phyloP scores from a whole-genome alignment of 2,797 vertebrate genomes.

The Coilia nasus region DNA sequence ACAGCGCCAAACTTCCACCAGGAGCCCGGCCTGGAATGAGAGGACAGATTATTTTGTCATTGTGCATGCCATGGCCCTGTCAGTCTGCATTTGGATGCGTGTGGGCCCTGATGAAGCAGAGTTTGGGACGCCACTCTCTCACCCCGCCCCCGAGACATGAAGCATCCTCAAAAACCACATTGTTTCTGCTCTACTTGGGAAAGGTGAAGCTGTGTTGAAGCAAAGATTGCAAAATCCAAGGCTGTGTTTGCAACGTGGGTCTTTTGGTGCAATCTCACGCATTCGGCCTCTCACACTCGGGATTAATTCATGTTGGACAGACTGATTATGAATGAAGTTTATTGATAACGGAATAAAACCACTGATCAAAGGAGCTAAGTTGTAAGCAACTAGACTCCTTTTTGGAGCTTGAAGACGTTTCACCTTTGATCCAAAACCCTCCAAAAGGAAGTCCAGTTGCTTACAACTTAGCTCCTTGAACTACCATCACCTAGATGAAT shows the following conservation, averaged over 20 bases:
- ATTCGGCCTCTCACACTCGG: not conserved
- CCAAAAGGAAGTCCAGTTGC: too few relatives aligned
- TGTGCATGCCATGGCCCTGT: slow-evolving; percentile 5
- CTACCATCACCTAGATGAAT: too few relatives aligned
- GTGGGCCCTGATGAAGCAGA: not conserved
- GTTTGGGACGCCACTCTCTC: too few relatives aligned
- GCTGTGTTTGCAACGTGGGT: not conserved
- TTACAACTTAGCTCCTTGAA: too few relatives aligned
- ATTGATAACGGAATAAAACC: too few relatives aligned
- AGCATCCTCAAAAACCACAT: too few relatives aligned
- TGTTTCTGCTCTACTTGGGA: not conserved
- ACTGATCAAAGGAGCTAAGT: too few relatives aligned
- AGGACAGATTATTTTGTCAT: slow-evolving; percentile 24
- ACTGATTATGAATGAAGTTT: too few relatives aligned
- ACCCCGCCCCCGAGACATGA: too few relatives aligned
- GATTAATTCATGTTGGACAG: not conserved
- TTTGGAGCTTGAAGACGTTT: too few relatives aligned
- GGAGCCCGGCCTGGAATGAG: not conserved
- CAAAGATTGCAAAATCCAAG: not conserved
- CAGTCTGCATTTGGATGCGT: slow-evolving; percentile 26
- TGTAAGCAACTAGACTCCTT: too few relatives aligned
- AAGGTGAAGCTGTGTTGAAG: not conserved
- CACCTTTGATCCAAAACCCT: too few relatives aligned
- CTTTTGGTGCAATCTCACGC: not conserved
- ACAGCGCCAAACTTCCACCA: not conserved